Conservation (phyloP, 1,140 invertebrate genomes). For the Bombus huntii region DNA sequence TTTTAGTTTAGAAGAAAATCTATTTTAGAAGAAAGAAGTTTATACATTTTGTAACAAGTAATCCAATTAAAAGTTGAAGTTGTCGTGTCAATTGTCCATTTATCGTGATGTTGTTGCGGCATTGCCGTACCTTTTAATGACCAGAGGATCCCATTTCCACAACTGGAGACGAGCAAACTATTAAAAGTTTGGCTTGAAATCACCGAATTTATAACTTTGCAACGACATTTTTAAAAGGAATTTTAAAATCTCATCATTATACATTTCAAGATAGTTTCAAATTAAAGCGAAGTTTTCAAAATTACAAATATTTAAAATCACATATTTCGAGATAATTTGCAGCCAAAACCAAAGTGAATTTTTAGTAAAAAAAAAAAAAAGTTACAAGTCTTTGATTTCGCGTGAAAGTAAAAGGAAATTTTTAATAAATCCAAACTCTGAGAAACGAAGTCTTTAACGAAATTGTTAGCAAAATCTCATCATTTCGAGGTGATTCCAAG, state of each 20-base stretch:
- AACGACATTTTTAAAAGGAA: neutral
- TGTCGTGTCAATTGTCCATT: neutral
- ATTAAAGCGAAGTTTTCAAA: neutral
- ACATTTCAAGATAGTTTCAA: neutral
- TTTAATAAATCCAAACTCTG: neutral
- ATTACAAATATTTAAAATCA: neutral
- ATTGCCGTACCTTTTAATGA: neutral
- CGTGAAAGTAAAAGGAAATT: too few relatives aligned
- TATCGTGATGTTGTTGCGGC: neutral
- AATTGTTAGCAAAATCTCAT: neutral
- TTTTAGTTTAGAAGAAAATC: neutral
- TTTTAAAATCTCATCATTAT: neutral
- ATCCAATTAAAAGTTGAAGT: constrained; percentile 19
- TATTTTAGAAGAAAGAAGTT: neutral
- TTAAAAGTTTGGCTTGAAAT: neutral
- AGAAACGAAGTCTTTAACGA: neutral
- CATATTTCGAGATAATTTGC: neutral
- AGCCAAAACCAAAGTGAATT: neutral
- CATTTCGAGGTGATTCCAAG: neutral
- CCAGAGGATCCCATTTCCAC: neutral
- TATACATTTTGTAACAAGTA: neutral
- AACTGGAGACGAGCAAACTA: neutral
- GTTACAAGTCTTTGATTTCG: too few relatives aligned
- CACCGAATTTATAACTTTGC: neutral
- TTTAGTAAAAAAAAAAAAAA: too few relatives aligned